These are phyloP conservation scores for Parnassius glacialis DNA, from an alignment of 2,888 invertebrate species.

Conservation along the genomic window DNA sequence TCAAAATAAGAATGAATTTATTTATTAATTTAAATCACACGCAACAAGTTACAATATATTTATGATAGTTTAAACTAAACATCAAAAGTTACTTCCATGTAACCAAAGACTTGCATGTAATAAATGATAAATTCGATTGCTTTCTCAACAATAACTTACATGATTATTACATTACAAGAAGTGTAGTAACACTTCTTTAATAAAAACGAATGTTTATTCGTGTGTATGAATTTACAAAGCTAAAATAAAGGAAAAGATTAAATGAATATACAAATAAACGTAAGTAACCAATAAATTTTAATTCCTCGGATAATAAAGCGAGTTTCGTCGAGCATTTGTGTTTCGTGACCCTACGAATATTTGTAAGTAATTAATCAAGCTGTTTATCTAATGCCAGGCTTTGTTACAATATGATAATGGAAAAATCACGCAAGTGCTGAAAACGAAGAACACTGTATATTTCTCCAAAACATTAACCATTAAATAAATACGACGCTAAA, in stretches of 20 bases:
- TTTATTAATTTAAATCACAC: too few species aligned
- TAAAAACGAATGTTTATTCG: too few species aligned
- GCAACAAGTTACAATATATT: too few species aligned
- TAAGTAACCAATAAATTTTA: constrained; percentile 15
- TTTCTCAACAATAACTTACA: too few species aligned
- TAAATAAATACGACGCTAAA: neutral
- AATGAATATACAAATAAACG: constrained; percentile 4
- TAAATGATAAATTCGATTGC: too few species aligned
- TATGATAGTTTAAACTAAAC: too few species aligned
- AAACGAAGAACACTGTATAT: constrained; percentile 43
- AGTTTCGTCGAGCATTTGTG: constrained; percentile 13
- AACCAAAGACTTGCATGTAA: too few species aligned
- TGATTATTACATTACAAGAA: too few species aligned
- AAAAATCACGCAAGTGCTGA: constrained; percentile 36
- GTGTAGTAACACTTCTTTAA: too few species aligned
- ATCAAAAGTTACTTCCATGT: too few species aligned
- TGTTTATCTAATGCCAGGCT: constrained; percentile 40
- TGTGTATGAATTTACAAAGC: too few species aligned
- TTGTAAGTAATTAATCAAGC: constrained; percentile 35
- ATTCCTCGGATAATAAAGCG: constrained; percentile 19
- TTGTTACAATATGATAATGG: constrained; percentile 34
- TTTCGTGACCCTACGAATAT: constrained; percentile 29
- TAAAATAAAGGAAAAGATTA: neutral
- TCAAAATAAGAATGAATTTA: too few species aligned
- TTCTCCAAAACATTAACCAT: neutral